A percentile compares a stretch with the other conserved stretches of the same genome.
Evolutionary conservation across 2,113 vertebrate genomes (phyloP).

Genomic region (Platanista minor): DNA sequence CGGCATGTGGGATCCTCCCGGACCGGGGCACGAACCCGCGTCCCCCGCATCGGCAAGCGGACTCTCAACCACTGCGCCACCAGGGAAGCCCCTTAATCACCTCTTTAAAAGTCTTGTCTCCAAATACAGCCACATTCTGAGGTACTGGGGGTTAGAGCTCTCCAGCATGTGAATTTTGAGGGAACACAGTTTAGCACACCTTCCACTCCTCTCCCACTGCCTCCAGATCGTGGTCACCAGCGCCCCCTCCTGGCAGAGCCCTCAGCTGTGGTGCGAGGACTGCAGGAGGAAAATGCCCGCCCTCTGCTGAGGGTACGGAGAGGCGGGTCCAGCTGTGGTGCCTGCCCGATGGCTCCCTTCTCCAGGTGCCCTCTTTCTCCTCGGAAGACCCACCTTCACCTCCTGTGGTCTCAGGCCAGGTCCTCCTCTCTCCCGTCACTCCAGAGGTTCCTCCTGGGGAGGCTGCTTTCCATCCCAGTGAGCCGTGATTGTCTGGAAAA

Average conservation of each 20-base stretch:
- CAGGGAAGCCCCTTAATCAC: background rate
- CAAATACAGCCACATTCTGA: background rate
- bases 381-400: background rate
- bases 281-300: background rate
- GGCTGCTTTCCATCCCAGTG: background rate
- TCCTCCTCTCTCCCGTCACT: background rate
- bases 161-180: background rate
- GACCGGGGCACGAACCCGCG: too few relatives aligned
- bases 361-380: background rate
- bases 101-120: background rate
- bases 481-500: background rate
- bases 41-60: too few relatives aligned
- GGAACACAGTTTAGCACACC: background rate
- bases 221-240: background rate
- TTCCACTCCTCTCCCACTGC: rapidly evolving
- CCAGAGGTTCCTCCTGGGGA: background rate
- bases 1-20: too few relatives aligned
- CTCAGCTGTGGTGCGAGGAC: background rate
- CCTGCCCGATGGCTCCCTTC: background rate
- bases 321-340: background rate
- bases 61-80: too few relatives aligned
- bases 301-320: too few relatives aligned
- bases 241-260: background rate
- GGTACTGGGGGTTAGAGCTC: background rate
- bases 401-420: background rate